Conservation (phyloP, 2,113 vertebrate species). For the Crotalus horridus region DNA sequence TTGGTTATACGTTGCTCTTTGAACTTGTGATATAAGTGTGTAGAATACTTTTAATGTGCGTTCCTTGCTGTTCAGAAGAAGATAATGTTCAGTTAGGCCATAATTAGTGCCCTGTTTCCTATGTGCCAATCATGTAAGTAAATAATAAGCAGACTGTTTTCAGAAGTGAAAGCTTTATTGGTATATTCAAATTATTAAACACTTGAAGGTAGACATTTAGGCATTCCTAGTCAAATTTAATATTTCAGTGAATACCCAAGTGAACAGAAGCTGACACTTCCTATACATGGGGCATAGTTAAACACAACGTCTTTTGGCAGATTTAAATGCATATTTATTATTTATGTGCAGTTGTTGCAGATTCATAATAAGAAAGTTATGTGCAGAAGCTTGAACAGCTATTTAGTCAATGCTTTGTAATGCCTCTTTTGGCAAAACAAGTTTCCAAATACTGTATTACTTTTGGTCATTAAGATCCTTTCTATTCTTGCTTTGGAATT, state of each 20-base stretch:
- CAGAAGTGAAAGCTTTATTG: not conserved
- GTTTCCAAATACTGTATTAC: not conserved
- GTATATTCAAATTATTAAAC: not conserved
- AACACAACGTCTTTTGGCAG: not conserved
- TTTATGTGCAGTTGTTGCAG: not conserved
- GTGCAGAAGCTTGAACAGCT: not conserved
- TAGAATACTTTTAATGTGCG: not conserved
- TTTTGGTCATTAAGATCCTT: not conserved
- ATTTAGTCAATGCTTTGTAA: not conserved
- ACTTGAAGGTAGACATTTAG: not conserved
- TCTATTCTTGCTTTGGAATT: not conserved
- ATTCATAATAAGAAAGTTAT: not conserved
- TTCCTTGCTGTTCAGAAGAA: not conserved
- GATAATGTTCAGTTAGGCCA: accelerated
- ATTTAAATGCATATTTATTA: not conserved
- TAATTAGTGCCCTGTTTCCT: not conserved
- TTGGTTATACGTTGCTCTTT: not conserved
- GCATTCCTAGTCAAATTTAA: not conserved
- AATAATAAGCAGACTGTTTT: not conserved
- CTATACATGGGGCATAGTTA: not conserved
- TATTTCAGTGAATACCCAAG: not conserved
- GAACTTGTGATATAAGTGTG: not conserved
- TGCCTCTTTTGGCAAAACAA: not conserved
- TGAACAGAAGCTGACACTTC: not conserved
- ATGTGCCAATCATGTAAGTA: not conserved